phyloP scores from a whole-genome alignment of 2,888 invertebrate species.

The Chalcosyrphus nemorum region DNA sequence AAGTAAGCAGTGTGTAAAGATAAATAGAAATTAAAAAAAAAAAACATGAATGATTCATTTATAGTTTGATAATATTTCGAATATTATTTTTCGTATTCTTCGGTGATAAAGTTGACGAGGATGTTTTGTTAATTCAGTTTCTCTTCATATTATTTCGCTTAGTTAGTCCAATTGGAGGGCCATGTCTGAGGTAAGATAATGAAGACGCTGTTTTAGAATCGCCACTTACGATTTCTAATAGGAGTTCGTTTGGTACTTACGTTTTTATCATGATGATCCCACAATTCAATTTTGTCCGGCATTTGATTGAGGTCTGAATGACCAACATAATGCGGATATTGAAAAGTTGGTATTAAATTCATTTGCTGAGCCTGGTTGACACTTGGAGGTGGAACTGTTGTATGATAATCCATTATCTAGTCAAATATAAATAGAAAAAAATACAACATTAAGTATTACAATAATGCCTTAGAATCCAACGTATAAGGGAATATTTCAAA shows the following conservation, averaged over 20 bases:
- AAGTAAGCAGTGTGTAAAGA: slow-evolving; percentile 45
- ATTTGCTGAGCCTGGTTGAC: slow-evolving; percentile 78
- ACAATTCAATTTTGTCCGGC: slow-evolving; percentile 81
- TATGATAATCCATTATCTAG: slow-evolving; percentile 81
- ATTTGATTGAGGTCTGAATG: slow-evolving; percentile 78
- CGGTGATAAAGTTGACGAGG: slow-evolving; percentile 75
- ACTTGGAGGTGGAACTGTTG: slow-evolving; percentile 78
- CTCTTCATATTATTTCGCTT: slow-evolving; percentile 61
- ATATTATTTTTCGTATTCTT: slow-evolving; percentile 73
- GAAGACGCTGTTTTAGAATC: background rate
- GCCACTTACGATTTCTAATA: background rate
- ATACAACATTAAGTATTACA: background rate
- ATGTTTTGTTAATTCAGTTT: slow-evolving; percentile 39
- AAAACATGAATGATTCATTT: slow-evolving; percentile 48
- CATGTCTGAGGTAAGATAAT: slow-evolving; percentile 77
- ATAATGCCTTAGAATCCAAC: no score
- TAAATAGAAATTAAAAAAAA: slow-evolving; percentile 25
- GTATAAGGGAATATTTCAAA: no score
- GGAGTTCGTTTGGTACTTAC: slow-evolving; percentile 75
- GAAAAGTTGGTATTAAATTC: slow-evolving; percentile 80
- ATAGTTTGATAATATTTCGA: slow-evolving; percentile 70
- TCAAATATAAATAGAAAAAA: background rate
- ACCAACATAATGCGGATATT: slow-evolving; percentile 79
- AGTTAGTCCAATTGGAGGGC: slow-evolving; percentile 78
- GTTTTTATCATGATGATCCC: slow-evolving; percentile 82